Percentiles rank a stretch among this genome's conserved stretches.
Conservation (phyloP, 2,113 vertebrate genomes). For the Brachyhypopomus occidentalis region DNA sequence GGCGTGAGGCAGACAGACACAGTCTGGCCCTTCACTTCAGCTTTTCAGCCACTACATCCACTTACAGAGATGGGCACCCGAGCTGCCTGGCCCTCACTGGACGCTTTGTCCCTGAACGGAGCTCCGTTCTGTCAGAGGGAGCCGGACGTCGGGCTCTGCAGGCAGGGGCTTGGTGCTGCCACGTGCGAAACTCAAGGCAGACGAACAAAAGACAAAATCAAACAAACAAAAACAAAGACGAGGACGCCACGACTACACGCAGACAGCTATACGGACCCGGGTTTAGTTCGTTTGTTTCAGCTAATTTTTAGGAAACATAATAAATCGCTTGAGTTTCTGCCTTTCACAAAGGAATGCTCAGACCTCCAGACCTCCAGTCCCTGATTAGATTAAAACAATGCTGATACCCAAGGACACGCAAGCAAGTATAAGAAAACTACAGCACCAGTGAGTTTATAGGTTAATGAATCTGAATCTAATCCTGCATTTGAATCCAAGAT, state of each 20-base stretch:
- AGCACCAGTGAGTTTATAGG: constrained; percentile 7
- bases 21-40: not conserved
- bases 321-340: not conserved
- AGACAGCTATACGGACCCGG: not conserved
- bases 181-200: not conserved
- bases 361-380: not conserved
- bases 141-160: not conserved
- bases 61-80: not conserved
- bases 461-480: constrained; percentile 20
- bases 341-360: not conserved
- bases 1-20: constrained; percentile 7
- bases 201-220: no score
- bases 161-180: not conserved
- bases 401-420: constrained; percentile 6
- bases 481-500: not conserved
- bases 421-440: not conserved
- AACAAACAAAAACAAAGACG: not conserved
- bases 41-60: not conserved
- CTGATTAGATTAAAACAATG: not conserved
- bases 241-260: not conserved
- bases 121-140: not conserved
- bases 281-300: not conserved
- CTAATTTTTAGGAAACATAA: no score
- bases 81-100: not conserved
- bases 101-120: not conserved